Base-by-base conservation (phyloP, 2,797 vertebrate species). In the Momotus momota region DNA sequence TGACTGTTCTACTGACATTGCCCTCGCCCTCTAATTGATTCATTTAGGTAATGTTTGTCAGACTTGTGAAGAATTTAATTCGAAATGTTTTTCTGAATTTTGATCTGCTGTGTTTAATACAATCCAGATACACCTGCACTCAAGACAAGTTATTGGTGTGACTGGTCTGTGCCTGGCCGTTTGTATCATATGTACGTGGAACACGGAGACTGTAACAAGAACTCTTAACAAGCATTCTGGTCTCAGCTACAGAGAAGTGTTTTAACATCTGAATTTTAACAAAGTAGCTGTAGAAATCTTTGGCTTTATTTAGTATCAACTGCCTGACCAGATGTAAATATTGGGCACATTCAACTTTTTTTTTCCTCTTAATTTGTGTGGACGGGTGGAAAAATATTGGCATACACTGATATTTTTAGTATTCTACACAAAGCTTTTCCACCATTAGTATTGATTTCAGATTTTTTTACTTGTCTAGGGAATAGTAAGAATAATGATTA, bases 401-500 rank as follows among this genome's bases (percentile, higher is more conserved):
- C 62, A 64, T 51, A 22, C 8, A 20, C 35, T 69, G 48, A 45
- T 89, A 89, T 83, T 87, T 96, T 94, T 81, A 69, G 65, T 74
- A n/a, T 86, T 77, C 67, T 40, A 12, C 46, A 46, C 33, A 78
- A 88, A 75, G 25, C 18, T 81, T 84, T 95, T 91, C 48, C 51
- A 83, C 58, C 26, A 29, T 21, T 86, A 54, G 8, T 71, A 91
- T 92, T 87, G 81, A 89, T 87, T 91, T 93, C 33, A 54, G 61
- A 72, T 88, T 74, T 85, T 35, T 92, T 82, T 55, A 54, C 54
- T 72, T 87, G 49, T 72, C 75, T 43, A 52, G 49, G 65, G 73
- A 79, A 72, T 35, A 31, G 61, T 69, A 82, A 87, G 79, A 94
- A 83, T 88, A 83, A 93, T 91, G 84, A 88, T 90, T 83, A 86